Percentiles rank a stretch among this genome's conserved stretches.
These are phyloP conservation scores for Agriopis aurantiaria DNA, from an alignment of 2,888 invertebrate species.

Conservation along the genomic window DNA sequence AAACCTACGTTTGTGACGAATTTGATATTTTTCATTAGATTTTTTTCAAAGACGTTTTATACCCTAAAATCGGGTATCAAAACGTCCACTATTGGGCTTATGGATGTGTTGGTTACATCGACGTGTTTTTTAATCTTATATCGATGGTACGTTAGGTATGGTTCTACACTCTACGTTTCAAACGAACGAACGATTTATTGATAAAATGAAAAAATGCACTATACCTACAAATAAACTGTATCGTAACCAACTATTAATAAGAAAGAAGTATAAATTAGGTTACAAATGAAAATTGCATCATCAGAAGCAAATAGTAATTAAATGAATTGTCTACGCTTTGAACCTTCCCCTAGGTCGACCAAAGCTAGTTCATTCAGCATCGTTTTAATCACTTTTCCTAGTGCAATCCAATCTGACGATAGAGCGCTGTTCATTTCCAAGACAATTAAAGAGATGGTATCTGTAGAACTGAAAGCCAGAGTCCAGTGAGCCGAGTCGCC, in stretches of 20 bases:
- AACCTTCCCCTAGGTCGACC: conserved; percentile 31
- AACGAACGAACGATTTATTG: not conserved
- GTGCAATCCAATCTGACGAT: conserved; percentile 18
- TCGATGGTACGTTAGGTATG: too few relatives aligned
- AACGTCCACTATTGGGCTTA: not conserved
- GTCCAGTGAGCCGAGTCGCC: conserved; percentile 19
- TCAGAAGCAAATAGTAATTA: not conserved
- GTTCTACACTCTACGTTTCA: not conserved
- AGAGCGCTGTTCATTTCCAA: conserved; percentile 8
- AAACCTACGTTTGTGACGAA: not conserved
- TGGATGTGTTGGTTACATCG: not conserved
- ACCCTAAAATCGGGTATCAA: too few relatives aligned
- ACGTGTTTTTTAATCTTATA: too few relatives aligned
- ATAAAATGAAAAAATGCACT: not conserved
- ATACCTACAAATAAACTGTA: not conserved
- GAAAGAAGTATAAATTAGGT: not conserved
- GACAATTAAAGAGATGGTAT: conserved; percentile 22
- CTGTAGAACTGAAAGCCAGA: conserved; percentile 11
- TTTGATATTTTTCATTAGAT: too few relatives aligned
- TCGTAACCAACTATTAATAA: not conserved
- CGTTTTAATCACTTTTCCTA: conserved; percentile 16
- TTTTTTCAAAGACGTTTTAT: too few relatives aligned
- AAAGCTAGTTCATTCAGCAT: conserved; percentile 8
- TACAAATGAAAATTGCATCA: not conserved
- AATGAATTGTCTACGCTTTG: not conserved